Evolutionary conservation across 2,113 vertebrate species (phyloP), one percentile per base, ranked within the genome.

Genomic region (Hippocampus guttulatus): DNA sequence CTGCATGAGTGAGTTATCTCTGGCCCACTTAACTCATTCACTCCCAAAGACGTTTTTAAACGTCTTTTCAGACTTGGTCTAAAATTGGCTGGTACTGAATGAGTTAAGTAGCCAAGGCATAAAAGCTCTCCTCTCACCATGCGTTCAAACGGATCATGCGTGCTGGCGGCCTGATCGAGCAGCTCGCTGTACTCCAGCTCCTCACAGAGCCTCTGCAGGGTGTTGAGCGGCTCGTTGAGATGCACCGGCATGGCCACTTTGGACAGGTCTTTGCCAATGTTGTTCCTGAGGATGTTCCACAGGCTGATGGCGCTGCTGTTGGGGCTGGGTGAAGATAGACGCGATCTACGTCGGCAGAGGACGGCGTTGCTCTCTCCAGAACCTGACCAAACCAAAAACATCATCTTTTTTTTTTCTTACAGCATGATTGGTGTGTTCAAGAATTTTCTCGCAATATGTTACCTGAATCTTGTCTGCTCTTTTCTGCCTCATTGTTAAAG

Each of bases 131-230:
- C 9, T 65, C 88, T 93, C 91, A 98, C 97, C 97, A 99, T 98
- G 21, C 97, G 91, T 64, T 97, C 91, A 73, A 94, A 94, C 0
- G 94, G 90, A 64, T 92, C 92, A 9, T 89, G 84, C 0, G 91
- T 93, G 43, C 73, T 77, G 0, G 95, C 94, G 0, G 97, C 97
- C 71, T 86, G 92, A 68, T 98, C 95, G 49, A 99, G 90, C 8
- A 99, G 93, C 74, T 98, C 95, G 2, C 96, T 96, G 93, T 98
- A 98, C 80, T 99, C 97, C 82, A 98, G 92, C 91, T 99, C 97
- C 89, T 99, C 97, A 0, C 96, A 97, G 62, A 99, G 92, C 38
- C 94, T 91, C 91, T 98, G 97, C 81, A 99, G 93, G 0, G 96
- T 95, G 91, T 97, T 99, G 51, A 99, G 90, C 0, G 97, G 97